Evolutionary conservation across 2,888 invertebrate genomes (phyloP).

Genomic region (Acanthosoma haemorrhoidale): DNA sequence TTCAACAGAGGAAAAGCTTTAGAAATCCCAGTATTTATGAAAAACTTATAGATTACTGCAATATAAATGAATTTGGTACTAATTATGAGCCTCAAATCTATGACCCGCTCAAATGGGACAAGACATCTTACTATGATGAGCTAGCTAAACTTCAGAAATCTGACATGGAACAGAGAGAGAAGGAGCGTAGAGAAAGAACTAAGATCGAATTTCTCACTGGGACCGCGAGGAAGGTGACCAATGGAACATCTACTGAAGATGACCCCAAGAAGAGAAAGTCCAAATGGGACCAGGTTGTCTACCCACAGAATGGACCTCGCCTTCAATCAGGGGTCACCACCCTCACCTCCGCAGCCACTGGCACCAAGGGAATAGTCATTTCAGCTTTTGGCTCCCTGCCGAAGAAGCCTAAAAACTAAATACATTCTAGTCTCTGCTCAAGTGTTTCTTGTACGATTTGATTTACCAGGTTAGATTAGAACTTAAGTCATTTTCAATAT

Average conservation of each 20-base stretch:
- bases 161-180: constrained; percentile 89
- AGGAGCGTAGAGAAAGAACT: constrained; percentile 52
- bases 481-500: no score
- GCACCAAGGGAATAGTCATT: constrained; percentile 86
- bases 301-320: constrained; percentile 52
- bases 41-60: constrained; percentile 88
- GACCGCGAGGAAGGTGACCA: constrained; percentile 49
- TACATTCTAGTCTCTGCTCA: background rate
- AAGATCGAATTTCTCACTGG: constrained; percentile 71
- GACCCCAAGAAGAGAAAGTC: constrained; percentile 76
- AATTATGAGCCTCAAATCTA: constrained; percentile 92
- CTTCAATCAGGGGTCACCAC: constrained; percentile 52
- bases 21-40: constrained; percentile 97
- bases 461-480: no score
- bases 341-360: constrained; percentile 73
- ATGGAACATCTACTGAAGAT: constrained; percentile 52
- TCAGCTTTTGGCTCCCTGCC: constrained; percentile 87
- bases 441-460: no score
- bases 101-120: constrained; percentile 86
- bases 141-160: constrained; percentile 80
- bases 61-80: constrained; percentile 92
- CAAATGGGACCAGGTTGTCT: constrained; percentile 81
- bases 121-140: constrained; percentile 90
- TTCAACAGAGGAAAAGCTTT: constrained; percentile 88
- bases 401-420: constrained; percentile 55